Conservation (phyloP, 2,113 vertebrate genomes). For the Cathartes aura region DNA sequence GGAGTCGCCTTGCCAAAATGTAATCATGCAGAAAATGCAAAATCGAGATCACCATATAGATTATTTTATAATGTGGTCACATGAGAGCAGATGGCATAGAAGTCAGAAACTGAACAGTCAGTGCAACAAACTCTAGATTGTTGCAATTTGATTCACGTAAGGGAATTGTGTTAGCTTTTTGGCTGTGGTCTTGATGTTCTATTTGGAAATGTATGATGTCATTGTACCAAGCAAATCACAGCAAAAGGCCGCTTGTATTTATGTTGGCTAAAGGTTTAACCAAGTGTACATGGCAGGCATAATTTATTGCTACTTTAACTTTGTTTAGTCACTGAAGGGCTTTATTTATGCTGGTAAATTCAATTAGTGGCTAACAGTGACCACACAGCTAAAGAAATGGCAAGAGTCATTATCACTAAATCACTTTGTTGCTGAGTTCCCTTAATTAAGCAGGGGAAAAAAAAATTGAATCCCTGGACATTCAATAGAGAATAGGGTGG, state of each 20-base stretch:
- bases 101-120: slow-evolving; percentile 55
- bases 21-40: slow-evolving; percentile 80
- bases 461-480: slow-evolving; percentile 51
- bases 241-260: slow-evolving; percentile 78
- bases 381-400: slow-evolving; percentile 74
- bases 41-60: slow-evolving; percentile 73
- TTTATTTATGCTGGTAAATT: slow-evolving; percentile 82
- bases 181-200: slow-evolving; percentile 60
- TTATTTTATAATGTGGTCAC: slow-evolving; percentile 76
- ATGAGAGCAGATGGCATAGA: slow-evolving; percentile 35
- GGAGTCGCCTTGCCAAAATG: slow-evolving; percentile 70
- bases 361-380: slow-evolving; percentile 78
- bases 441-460: slow-evolving; percentile 71
- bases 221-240: slow-evolving; percentile 73
- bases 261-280: slow-evolving; percentile 80
- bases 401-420: slow-evolving; percentile 78
- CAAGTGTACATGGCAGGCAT: slow-evolving; percentile 71
- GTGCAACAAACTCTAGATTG: slow-evolving; percentile 64
- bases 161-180: slow-evolving; percentile 69
- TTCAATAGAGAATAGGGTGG: slow-evolving; percentile 60
- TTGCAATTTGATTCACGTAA: slow-evolving; percentile 75
- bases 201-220: slow-evolving; percentile 79
- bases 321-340: slow-evolving; percentile 79
- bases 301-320: slow-evolving; percentile 82
- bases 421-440: slow-evolving; percentile 77